phyloP scores from a whole-genome alignment of 2,888 invertebrate genomes.

The Parochlus steinenii region DNA sequence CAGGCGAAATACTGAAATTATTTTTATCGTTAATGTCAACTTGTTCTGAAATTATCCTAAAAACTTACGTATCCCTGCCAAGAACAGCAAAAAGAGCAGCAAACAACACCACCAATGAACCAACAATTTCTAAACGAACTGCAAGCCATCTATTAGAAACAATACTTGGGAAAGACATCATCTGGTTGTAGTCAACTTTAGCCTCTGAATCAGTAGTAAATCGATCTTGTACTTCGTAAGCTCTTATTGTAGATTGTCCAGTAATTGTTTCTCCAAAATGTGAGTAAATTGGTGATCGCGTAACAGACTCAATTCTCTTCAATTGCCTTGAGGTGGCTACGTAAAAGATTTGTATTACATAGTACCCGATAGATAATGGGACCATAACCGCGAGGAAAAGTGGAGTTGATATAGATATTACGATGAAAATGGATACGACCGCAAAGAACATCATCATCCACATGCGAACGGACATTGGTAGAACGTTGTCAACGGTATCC shows the following conservation, averaged over 20 bases:
- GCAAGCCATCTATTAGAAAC: constrained; percentile 91
- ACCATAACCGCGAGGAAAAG: constrained; percentile 22
- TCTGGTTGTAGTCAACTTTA: constrained; percentile 83
- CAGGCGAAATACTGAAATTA: constrained; percentile 21
- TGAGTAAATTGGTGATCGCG: constrained; percentile 37
- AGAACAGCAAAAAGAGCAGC: constrained; percentile 86
- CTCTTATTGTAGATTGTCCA: constrained; percentile 31
- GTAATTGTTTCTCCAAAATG: constrained; percentile 35
- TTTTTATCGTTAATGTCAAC: no score
- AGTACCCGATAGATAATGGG: constrained; percentile 22
- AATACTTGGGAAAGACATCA: constrained; percentile 82
- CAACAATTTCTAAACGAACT: constrained; percentile 90
- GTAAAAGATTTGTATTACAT: constrained; percentile 31
- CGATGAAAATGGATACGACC: constrained; percentile 16
- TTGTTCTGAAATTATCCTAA: no score
- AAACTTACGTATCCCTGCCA: constrained; percentile 41
- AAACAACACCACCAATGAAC: constrained; percentile 89
- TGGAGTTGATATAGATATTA: constrained; percentile 21
- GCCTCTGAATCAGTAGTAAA: constrained; percentile 79
- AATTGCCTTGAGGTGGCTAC: constrained; percentile 36
- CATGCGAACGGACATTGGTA: constrained; percentile 22
- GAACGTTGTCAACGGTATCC: constrained; percentile 36
- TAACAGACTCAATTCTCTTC: constrained; percentile 34
- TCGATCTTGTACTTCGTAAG: constrained; percentile 28
- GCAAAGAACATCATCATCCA: constrained; percentile 9